phyloP scores from a whole-genome alignment of 2,888 invertebrate species.

The Perizoma affinitatum region DNA sequence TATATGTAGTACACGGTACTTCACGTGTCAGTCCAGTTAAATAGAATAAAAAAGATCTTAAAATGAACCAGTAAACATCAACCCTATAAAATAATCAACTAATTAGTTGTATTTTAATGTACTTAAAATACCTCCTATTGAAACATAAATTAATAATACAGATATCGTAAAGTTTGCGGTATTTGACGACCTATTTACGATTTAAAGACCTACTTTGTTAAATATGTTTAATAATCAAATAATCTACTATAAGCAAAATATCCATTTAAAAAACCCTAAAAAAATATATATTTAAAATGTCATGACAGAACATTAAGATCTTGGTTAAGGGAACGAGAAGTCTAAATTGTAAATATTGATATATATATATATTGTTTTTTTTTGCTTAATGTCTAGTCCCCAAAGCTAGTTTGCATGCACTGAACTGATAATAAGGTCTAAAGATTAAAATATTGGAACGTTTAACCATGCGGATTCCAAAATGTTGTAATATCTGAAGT shows the following conservation, averaged over 20 bases:
- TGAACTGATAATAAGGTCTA: conserved; percentile 15
- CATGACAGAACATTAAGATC: not conserved
- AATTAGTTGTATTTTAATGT: not conserved
- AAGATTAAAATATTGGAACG: no score
- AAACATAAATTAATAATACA: not conserved
- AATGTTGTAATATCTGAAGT: no score
- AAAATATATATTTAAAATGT: not conserved
- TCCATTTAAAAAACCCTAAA: no score
- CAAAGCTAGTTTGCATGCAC: conserved; percentile 43
- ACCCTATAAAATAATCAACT: not conserved
- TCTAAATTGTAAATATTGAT: conserved; percentile 6
- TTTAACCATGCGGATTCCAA: no score
- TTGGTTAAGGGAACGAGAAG: not conserved
- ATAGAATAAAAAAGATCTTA: not conserved
- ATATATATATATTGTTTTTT: conserved; percentile 36
- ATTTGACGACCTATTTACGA: no score
- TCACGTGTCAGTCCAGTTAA: not conserved
- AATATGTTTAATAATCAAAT: no score
- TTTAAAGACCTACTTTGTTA: no score
- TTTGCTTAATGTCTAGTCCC: conserved; percentile 62
- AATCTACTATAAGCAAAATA: no score
- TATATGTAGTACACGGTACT: conserved; percentile 3
- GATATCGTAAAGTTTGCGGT: not conserved
- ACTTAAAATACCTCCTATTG: conserved; percentile 3
- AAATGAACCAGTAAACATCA: conserved; percentile 18